These are phyloP conservation scores for Muschampia plurimacula DNA, from an alignment of 2,888 invertebrate genomes.

Conservation along the genomic window DNA sequence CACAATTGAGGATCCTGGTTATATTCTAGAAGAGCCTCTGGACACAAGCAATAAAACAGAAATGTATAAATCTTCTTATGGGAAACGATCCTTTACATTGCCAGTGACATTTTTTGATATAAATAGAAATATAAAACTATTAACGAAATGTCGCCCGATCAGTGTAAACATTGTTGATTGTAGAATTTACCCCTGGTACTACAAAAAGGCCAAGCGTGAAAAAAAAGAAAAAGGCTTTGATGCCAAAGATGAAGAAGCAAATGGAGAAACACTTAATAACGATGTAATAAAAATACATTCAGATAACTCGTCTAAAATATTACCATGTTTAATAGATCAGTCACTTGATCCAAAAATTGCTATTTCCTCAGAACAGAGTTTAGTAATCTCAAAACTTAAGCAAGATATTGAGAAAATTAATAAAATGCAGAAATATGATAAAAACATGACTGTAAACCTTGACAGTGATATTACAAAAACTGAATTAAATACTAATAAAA, in stretches of 20 bases:
- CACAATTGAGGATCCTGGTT: constrained; percentile 31
- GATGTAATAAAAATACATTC: not conserved
- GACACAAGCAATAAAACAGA: not conserved
- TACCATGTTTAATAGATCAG: not conserved
- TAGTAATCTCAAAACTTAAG: constrained; percentile 12
- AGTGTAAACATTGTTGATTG: constrained; percentile 46
- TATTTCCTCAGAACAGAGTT: constrained; percentile 19
- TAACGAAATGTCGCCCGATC: constrained; percentile 45
- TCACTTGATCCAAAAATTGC: not conserved
- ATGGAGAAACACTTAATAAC: not conserved
- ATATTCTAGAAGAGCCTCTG: constrained; percentile 23
- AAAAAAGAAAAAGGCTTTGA: not conserved
- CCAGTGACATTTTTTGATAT: constrained; percentile 46
- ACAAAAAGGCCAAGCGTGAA: constrained; percentile 17
- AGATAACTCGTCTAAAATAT: not conserved
- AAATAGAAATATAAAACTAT: constrained; percentile 41
- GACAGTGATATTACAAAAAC: no score
- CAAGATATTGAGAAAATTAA: constrained; percentile 7
- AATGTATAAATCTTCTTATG: constrained; percentile 29
- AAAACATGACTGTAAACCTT: not conserved
- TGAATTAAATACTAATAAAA: not conserved
- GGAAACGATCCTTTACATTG: constrained; percentile 36
- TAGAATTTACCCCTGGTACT: constrained; percentile 42
- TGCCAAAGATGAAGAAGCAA: not conserved
- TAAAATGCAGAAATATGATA: not conserved